Evolutionary conservation across 2,113 vertebrate species (phyloP), one percentile per base, ranked within the genome.

Genomic region (Vulpes ferrilata): DNA sequence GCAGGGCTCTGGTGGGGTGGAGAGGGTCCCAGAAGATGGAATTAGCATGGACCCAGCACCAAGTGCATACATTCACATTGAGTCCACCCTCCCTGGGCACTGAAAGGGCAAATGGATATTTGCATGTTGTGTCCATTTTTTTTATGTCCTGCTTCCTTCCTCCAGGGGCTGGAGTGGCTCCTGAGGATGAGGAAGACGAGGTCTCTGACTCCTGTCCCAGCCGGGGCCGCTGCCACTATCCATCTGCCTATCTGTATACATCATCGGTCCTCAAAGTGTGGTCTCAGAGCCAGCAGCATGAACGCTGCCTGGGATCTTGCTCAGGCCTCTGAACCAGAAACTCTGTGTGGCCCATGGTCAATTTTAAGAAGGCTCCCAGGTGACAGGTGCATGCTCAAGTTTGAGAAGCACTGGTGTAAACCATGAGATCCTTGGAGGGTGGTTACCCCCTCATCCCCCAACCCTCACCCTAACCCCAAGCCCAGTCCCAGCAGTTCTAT

Each of bases 81-180:
- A 17, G 8, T 11, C 32, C 30, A 1, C 32, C 15, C 32, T 38
- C 64, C 35, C 35, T 16, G 76, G 85, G 64, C 64, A 15, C 53
- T 20, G 17, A 10, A 13, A 57, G 78, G 7, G 32, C 62, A 10
- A 4, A 0, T 11, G 0, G 5, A 2, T 2, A 6, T 7, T 20
- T n/a, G 27, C 43, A 8, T 0, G 3, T 0, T 2, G 3, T n/a
- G 38, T 25, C 51, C 17, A 1, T 35, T 25, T 17, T 11, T 11
- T 7, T 53, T 55, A 10, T 4, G 71, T 27, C n/a, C n/a, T 55
- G 43, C 62, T n/a, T 60, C 43, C 32, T 57, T 27, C 53, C 32
- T 25, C 25, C 55, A 7, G 62, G 69, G 43, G 22, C 51, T 20
- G 13, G 32, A 67, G 3, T 19, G 7, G 59, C 84, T 48, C 30